Evolutionary conservation across 2,888 invertebrate genomes (phyloP).

Genomic region (Altica lythri): DNA sequence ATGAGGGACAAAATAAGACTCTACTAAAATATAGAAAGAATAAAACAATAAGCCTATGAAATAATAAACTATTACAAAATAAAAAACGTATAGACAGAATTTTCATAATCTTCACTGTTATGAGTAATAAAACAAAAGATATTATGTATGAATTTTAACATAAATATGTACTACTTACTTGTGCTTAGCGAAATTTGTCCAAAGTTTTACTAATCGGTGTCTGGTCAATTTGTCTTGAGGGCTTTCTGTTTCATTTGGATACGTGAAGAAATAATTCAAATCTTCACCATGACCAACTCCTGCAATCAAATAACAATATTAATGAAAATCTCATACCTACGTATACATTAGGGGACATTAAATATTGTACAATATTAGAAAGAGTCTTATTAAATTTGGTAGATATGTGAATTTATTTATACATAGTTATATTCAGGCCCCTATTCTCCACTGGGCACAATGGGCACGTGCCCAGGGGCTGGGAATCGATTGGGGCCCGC

Average conservation of each 20-base stretch:
- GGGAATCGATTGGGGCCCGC: no score
- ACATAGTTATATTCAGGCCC: no score
- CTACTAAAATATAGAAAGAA: background rate
- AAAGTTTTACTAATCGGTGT: conserved; percentile 38
- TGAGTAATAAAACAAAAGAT: background rate
- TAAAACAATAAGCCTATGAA: background rate
- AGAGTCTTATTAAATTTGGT: no score
- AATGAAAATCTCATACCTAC: no score
- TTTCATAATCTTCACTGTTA: background rate
- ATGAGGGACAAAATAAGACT: no score
- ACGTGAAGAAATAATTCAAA: conserved; percentile 39
- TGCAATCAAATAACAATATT: no score
- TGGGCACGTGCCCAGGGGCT: no score
- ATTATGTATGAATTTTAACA: background rate
- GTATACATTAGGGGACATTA: no score
- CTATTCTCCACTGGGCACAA: no score
- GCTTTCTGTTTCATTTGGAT: conserved; percentile 18
- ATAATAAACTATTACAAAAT: background rate
- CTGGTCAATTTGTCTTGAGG: conserved; percentile 34
- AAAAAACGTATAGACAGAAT: background rate
- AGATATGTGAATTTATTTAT: no score
- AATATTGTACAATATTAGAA: no score
- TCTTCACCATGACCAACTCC: conserved; percentile 43
- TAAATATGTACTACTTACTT: conserved; percentile 28
- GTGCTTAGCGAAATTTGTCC: conserved; percentile 46